These are phyloP conservation scores for Pachyuromys duprasi DNA, from an alignment of 2,797 vertebrate genomes.

Conservation along the genomic window DNA sequence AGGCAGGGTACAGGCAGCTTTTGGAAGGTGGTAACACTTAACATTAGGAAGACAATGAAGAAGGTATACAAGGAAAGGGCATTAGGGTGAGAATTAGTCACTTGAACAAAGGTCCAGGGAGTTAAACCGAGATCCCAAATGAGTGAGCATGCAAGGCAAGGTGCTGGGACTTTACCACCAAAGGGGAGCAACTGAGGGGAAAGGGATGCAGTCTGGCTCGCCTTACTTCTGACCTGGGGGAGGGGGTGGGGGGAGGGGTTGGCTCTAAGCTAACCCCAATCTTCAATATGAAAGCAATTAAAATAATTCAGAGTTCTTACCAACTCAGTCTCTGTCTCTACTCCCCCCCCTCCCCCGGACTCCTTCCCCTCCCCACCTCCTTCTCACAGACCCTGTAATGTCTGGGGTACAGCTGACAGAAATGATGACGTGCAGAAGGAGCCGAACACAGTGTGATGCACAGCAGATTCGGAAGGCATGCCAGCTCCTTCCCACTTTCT, in stretches of 20 bases:
- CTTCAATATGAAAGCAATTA: conserved; percentile 21
- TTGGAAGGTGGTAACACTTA: conserved; percentile 11
- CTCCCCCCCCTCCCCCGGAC: no score
- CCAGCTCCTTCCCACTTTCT: neutral
- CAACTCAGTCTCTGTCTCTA: neutral
- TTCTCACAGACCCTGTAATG: neutral
- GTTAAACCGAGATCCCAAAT: neutral
- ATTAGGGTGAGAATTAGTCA: neutral
- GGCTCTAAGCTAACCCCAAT: neutral
- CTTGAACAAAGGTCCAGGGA: neutral
- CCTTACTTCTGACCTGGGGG: neutral
- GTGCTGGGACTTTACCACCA: neutral
- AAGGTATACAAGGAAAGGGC: neutral
- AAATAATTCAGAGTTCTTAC: neutral
- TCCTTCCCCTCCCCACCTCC: neutral
- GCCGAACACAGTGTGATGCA: neutral
- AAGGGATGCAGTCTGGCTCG: neutral
- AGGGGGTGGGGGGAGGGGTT: no score
- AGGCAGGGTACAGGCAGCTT: neutral
- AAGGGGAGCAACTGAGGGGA: neutral
- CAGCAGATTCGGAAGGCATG: neutral
- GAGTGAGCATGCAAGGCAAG: neutral
- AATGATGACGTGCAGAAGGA: neutral
- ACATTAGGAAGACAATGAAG: neutral
- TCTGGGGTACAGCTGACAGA: conserved; percentile 50